These are phyloP conservation scores for Sitobion miscanthi DNA, from an alignment of 1,140 invertebrate species.

Conservation along the genomic window DNA sequence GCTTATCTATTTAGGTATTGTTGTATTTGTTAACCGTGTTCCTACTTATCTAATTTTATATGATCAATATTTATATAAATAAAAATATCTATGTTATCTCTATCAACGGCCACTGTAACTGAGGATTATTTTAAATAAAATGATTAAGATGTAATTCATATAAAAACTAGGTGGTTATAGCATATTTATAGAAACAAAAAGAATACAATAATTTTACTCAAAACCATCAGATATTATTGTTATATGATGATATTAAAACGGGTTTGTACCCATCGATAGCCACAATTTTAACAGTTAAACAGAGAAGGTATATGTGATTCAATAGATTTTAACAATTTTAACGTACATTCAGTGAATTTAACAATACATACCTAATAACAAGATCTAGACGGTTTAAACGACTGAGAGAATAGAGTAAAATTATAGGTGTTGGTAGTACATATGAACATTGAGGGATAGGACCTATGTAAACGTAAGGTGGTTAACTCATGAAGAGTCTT, in stretches of 20 bases:
- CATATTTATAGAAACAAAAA: background rate
- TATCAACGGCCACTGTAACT: no score
- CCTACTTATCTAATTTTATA: no score
- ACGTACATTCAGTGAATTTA: background rate
- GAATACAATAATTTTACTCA: background rate
- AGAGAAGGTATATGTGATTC: no score
- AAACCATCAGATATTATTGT: background rate
- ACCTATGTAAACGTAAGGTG: background rate
- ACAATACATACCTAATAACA: background rate
- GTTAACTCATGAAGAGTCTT: background rate
- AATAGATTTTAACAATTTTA: no score
- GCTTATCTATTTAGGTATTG: no score
- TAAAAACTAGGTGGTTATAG: no score
- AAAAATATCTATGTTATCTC: no score
- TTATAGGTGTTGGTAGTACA: background rate
- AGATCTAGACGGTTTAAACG: background rate
- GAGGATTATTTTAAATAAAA: no score
- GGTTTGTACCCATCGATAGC: background rate
- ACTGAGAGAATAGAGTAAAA: background rate
- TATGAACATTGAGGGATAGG: background rate
- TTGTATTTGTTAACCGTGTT: no score
- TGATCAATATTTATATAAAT: no score
- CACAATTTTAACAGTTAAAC: background rate
- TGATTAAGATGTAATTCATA: no score
- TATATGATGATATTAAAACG: no score